A percentile compares a stretch with the other conserved stretches of the same genome.
Conservation (phyloP, 1,140 invertebrate species). For the Eulimnadia texana region DNA sequence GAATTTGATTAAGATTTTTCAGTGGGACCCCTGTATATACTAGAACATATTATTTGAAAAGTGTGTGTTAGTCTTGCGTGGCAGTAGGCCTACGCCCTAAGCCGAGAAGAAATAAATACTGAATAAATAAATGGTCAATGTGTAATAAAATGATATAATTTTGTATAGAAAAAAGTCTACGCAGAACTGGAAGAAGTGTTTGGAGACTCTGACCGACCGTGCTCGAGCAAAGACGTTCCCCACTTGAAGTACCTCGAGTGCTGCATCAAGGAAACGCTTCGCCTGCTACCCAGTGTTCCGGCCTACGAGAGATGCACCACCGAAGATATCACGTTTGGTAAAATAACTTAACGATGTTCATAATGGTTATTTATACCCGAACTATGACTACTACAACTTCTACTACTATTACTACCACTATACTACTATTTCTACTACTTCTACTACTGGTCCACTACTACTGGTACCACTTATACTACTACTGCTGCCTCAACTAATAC, state of each 20-base stretch:
- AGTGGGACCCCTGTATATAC: too few species aligned
- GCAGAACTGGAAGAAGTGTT: constrained; percentile 65
- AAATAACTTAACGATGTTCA: neutral
- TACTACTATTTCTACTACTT: neutral
- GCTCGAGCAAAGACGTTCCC: constrained; percentile 25
- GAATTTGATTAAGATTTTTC: too few species aligned
- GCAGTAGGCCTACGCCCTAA: too few species aligned
- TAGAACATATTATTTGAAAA: too few species aligned
- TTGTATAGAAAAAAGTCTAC: constrained; percentile 49
- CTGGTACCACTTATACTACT: too few species aligned
- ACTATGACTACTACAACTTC: neutral
- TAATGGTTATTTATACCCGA: neutral
- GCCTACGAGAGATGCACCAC: constrained; percentile 39
- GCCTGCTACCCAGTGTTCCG: constrained; percentile 51
- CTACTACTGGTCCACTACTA: too few species aligned
- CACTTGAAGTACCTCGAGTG: constrained; percentile 47
- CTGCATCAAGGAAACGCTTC: constrained; percentile 46
- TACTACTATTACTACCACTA: too few species aligned
- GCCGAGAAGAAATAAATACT: too few species aligned
- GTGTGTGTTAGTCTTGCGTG: too few species aligned
- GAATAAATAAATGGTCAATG: constrained; percentile 15
- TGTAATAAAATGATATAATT: neutral
- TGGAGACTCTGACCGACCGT: constrained; percentile 26
- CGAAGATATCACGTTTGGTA: constrained; percentile 37
- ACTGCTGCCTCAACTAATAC: too few species aligned